A percentile compares a stretch with the other conserved stretches of the same genome.
Conservation (phyloP, 2,888 invertebrate genomes). For the Ophion obscuratus region DNA sequence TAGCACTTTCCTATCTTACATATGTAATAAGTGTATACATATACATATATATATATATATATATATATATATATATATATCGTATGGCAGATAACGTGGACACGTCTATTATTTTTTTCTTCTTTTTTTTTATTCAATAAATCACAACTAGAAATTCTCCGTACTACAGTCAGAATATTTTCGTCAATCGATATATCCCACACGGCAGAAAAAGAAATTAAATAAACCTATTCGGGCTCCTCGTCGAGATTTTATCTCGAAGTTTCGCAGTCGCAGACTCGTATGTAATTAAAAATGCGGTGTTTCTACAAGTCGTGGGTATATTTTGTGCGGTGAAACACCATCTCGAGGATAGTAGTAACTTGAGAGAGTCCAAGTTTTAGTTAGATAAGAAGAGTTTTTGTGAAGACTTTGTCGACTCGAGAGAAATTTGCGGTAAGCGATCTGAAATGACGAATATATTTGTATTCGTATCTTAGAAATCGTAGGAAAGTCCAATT, state of each 20-base stretch:
- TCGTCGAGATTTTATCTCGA: background rate
- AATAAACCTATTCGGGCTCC: background rate
- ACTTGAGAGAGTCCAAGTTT: background rate
- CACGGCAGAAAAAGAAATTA: background rate
- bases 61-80: background rate
- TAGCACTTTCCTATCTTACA: constrained; percentile 18
- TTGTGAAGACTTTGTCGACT: background rate
- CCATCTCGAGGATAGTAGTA: background rate
- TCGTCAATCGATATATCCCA: constrained; percentile 17
- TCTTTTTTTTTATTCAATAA: constrained; percentile 27
- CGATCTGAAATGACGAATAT: background rate
- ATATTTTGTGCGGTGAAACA: background rate
- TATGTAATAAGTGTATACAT: constrained; percentile 34
- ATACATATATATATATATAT: background rate
- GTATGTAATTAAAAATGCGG: background rate
- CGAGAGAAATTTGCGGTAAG: background rate
- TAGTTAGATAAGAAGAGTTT: background rate
- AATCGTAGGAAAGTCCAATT: background rate
- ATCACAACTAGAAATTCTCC: constrained; percentile 61
- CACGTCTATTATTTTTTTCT: background rate
- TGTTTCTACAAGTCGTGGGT: background rate
- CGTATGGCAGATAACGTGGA: constrained; percentile 28
- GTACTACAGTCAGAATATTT: constrained; percentile 39
- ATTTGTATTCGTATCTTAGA: background rate
- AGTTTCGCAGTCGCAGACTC: background rate